Base-by-base conservation (phyloP, 2,888 invertebrate genomes). In the Hyalella azteca region DNA sequence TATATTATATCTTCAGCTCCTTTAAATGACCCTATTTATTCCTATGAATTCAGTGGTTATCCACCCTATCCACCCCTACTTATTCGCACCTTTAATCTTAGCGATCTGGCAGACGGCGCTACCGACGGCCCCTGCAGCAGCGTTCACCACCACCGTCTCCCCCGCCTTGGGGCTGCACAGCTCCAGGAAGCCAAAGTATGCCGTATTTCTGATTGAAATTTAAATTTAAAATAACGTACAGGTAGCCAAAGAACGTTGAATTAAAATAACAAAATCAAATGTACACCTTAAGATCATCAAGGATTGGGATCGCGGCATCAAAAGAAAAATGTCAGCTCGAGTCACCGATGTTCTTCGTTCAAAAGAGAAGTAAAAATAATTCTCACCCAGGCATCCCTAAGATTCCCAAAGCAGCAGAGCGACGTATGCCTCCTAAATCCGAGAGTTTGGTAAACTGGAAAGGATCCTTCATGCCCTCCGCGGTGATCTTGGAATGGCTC, bases 101-200 rank as follows among this genome's bases (percentile, higher is more conserved):
- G 91, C 94, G 83, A 94, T 92, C 89, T 94, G 94, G 1, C 94
- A 94, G 39, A 93, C 94, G 77, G 92, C 90, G 81, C 91, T 92
- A 7, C 94, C 94, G 19, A 94, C 93, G 49, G 93, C 94, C 26
- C 94, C 94, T 32, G 93, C 94, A 19, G 94, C 94, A 5, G 92
- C 92, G 40, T 91, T 92, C 1, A 94, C 91, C 0, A 92, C 91
- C n/a, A 94, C 90, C 0, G 92, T 92, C 87, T 94, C 93, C 9
- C 93, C 93, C 3, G 90, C 85, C 88, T 93, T 92, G 1, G 93
- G 93, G 81, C 91, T 87, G 84, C 93, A 93, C 81, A 93, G 88
- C 85, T 93, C 92, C 84, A 92, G 87, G 13, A 94, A 88, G 0
- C 94, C 94, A 88, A 93, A 93, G 86, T 93, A 93, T 0, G 94